A percentile compares a stretch with the other conserved stretches of the same genome.
Conservation (phyloP, 35 echinoderm and acorn worm species). For the Heliocidaris erythrogramma region DNA sequence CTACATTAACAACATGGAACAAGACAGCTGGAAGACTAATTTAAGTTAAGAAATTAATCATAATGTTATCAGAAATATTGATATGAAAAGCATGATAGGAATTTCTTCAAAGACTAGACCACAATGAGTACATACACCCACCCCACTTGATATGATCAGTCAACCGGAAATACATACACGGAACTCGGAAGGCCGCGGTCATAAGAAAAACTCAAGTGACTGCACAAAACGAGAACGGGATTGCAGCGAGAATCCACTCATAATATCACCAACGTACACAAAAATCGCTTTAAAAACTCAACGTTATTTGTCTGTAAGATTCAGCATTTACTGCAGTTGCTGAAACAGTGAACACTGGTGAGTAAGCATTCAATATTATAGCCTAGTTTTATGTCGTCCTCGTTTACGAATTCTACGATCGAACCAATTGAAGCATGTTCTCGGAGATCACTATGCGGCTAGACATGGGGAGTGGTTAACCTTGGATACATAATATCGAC, state of each 20-base stretch:
- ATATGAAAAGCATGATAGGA: neutral
- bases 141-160: neutral
- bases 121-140: neutral
- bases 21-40: too few species aligned
- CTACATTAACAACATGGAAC: too few species aligned
- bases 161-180: neutral
- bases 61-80: neutral
- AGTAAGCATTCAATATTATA: neutral
- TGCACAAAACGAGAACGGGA: neutral
- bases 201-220: neutral
- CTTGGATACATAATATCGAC: conserved; percentile 9
- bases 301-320: neutral
- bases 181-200: neutral
- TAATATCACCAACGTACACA: neutral
- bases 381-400: neutral
- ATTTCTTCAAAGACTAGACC: neutral
- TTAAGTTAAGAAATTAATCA: too few species aligned
- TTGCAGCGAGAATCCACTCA: neutral
- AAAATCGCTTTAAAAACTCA: neutral
- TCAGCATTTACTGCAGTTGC: neutral
- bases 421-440: neutral
- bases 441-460: neutral
- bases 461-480: neutral
- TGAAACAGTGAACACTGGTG: neutral
- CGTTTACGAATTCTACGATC: neutral